A percentile compares a stretch with the other conserved stretches of the same genome.
Conservation (phyloP, 2,113 vertebrate genomes). For the Gracilinanus agilis region DNA sequence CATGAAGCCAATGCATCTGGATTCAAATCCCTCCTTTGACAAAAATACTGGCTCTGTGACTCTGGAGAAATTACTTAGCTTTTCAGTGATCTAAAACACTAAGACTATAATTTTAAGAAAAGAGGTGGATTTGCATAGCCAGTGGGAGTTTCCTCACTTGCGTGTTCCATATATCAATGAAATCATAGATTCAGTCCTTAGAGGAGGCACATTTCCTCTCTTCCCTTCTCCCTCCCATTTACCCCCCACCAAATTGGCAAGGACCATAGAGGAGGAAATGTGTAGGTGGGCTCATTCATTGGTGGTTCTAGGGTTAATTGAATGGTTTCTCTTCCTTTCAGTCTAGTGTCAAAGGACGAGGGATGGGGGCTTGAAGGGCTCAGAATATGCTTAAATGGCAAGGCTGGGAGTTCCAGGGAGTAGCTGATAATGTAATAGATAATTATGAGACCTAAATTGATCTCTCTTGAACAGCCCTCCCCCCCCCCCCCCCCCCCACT, state of each 20-base stretch:
- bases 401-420: neutral
- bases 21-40: neutral
- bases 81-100: neutral
- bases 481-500: accelerated
- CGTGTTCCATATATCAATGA: neutral
- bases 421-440: neutral
- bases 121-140: neutral
- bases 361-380: neutral
- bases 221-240: neutral
- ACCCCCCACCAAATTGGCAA: neutral
- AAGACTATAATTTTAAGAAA: neutral
- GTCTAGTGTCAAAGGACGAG: neutral
- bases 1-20: neutral
- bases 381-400: conserved; percentile 43
- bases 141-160: neutral
- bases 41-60: neutral
- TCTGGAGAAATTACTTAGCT: neutral
- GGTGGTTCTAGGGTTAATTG: neutral
- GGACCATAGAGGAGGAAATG: neutral
- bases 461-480: neutral
- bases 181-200: neutral
- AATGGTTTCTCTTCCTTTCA: neutral
- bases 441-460: conserved; percentile 31
- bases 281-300: neutral
- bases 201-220: neutral